Conservation (phyloP, 2,113 vertebrate species). For the Dipodomys spectabilis region DNA sequence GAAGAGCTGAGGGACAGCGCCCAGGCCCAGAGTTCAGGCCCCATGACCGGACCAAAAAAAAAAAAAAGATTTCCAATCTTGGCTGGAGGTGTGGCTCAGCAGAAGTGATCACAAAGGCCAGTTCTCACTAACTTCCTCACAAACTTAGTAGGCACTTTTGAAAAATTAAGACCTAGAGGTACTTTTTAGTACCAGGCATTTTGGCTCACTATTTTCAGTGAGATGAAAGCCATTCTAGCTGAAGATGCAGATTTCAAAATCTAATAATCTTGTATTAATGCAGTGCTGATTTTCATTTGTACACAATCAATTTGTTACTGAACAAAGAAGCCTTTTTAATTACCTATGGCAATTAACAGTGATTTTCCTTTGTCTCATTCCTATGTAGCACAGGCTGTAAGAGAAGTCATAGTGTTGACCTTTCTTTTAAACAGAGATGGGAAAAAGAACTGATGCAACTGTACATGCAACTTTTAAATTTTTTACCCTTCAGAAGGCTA, state of each 20-base stretch:
- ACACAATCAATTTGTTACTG: constrained; percentile 78
- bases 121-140: neutral
- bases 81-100: too few relatives aligned
- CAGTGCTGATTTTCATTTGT: constrained; percentile 63
- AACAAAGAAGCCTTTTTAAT: constrained; percentile 81
- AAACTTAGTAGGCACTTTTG: neutral
- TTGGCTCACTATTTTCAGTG: neutral
- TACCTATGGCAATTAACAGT: constrained; percentile 65
- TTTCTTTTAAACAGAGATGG: constrained; percentile 57
- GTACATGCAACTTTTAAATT: neutral
- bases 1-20: too few relatives aligned
- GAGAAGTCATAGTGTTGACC: constrained; percentile 23
- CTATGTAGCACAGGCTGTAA: constrained; percentile 18
- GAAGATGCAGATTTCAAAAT: constrained; percentile 59
- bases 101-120: neutral
- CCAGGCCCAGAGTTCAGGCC: too few relatives aligned
- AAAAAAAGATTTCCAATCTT: too few relatives aligned
- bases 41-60: too few relatives aligned
- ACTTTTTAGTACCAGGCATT: constrained; percentile 37
- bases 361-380: constrained; percentile 72
- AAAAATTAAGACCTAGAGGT: constrained; percentile 33
- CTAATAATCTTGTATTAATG: constrained; percentile 70
- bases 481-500: constrained; percentile 14
- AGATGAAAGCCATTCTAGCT: constrained; percentile 41
- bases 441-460: neutral